Percentiles rank a stretch among this genome's conserved stretches.
Evolutionary conservation across 2,888 invertebrate species (phyloP).

Genomic region (Danaus chrysippus): DNA sequence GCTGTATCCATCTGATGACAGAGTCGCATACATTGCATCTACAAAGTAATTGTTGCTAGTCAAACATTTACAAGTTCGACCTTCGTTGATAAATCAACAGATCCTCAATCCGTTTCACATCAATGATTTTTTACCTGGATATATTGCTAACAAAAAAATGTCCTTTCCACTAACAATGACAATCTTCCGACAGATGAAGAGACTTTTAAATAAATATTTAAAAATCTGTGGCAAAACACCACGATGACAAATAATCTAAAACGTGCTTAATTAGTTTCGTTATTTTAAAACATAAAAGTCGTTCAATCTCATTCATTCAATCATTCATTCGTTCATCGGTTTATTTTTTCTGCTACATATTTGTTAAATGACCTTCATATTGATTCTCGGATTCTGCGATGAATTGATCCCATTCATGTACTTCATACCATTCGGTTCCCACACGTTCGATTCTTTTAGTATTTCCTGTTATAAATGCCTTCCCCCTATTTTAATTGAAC

Average conservation of each 20-base stretch:
- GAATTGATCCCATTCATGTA: slow-evolving; percentile 35
- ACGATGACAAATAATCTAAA: too few species aligned
- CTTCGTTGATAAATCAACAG: slow-evolving; percentile 37
- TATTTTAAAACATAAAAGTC: too few species aligned
- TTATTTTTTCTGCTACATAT: slow-evolving; percentile 14
- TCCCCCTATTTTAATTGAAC: slow-evolving; percentile 15
- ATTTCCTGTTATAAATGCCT: slow-evolving; percentile 26
- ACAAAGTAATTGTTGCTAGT: slow-evolving; percentile 11
- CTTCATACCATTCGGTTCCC: slow-evolving; percentile 21
- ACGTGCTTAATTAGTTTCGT: too few species aligned
- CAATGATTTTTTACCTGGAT: slow-evolving; percentile 41
- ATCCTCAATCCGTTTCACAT: slow-evolving; percentile 30
- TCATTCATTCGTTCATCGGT: slow-evolving; percentile 10
- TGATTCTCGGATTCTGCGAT: slow-evolving; percentile 25
- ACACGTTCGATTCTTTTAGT: slow-evolving; percentile 29
- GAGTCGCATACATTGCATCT: slow-evolving; percentile 13
- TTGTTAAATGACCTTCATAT: slow-evolving; percentile 29
- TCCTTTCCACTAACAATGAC: too few species aligned
- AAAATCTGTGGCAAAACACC: too few species aligned
- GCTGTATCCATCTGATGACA: slow-evolving; percentile 19
- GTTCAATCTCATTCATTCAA: not conserved
- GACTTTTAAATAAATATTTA: too few species aligned
- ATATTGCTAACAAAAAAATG: slow-evolving; percentile 20
- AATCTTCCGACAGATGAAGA: too few species aligned
- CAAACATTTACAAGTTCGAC: slow-evolving; percentile 32